These are phyloP conservation scores for Parnassius smintheus DNA, from an alignment of 2,888 invertebrate species.

Conservation along the genomic window DNA sequence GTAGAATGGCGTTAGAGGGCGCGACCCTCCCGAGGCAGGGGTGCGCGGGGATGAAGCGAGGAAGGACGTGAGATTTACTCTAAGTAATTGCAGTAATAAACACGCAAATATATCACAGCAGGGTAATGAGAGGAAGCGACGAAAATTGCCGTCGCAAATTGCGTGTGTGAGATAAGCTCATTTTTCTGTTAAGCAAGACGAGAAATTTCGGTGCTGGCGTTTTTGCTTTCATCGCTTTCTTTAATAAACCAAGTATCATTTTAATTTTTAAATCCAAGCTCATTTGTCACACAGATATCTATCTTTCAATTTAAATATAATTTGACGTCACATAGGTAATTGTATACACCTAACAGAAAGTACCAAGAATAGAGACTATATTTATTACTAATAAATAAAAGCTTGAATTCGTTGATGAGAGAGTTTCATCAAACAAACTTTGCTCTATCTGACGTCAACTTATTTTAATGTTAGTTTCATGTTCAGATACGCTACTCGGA, in stretches of 20 bases:
- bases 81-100: slow-evolving; percentile 83
- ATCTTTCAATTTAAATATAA: too few relatives aligned
- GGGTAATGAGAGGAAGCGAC: slow-evolving; percentile 79
- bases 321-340: too few relatives aligned
- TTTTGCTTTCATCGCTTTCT: slow-evolving; percentile 41
- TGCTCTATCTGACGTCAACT: slow-evolving; percentile 39
- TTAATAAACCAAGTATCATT: slow-evolving; percentile 9
- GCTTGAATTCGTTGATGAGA: slow-evolving; percentile 30
- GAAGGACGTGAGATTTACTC: slow-evolving; percentile 82
- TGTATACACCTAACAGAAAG: too few relatives aligned
- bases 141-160: slow-evolving; percentile 79
- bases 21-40: slow-evolving; percentile 64
- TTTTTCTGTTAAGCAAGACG: slow-evolving; percentile 61
- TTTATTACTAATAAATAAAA: slow-evolving; percentile 27
- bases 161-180: slow-evolving; percentile 79
- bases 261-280: slow-evolving; percentile 14
- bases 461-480: slow-evolving; percentile 47
- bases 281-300: slow-evolving; percentile 11
- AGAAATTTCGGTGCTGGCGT: slow-evolving; percentile 39
- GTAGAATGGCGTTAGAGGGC: slow-evolving; percentile 75
- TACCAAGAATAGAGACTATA: background rate
- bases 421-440: slow-evolving; percentile 44
- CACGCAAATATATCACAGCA: slow-evolving; percentile 80
- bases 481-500: slow-evolving; percentile 37
- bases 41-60: slow-evolving; percentile 50